A percentile compares a stretch with the other conserved stretches of the same genome.
Evolutionary conservation across 2,113 vertebrate species (phyloP).

Genomic region (Paraplagusia blochii): DNA sequence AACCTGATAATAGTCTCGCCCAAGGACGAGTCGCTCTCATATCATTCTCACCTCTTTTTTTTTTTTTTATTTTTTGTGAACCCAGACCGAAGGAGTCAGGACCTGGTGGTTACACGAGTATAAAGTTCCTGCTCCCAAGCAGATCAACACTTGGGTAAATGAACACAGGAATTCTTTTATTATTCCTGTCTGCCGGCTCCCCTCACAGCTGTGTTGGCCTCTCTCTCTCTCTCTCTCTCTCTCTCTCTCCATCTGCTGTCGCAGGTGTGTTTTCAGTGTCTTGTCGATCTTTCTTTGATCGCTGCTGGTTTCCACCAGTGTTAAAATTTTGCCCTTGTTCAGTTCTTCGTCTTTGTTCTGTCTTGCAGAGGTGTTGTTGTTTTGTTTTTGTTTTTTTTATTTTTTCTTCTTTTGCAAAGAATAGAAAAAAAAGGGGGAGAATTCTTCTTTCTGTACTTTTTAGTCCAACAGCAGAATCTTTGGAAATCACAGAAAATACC

Average conservation of each 20-base stretch:
- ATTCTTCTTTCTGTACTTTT: slow-evolving; percentile 37
- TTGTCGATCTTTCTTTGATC: slow-evolving; percentile 57
- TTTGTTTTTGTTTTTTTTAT: slow-evolving; percentile 54
- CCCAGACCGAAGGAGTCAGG: slow-evolving; percentile 15
- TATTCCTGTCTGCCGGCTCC: slow-evolving; percentile 10
- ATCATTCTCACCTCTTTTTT: slow-evolving; percentile 35
- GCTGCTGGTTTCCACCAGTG: slow-evolving; percentile 37
- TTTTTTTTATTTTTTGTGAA: too few relatives aligned
- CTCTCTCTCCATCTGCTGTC: slow-evolving; percentile 56
- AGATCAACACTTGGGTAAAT: slow-evolving; percentile 40
- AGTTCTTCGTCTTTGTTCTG: slow-evolving; percentile 53
- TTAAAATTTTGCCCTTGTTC: slow-evolving; percentile 43
- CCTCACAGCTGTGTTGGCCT: slow-evolving; percentile 20
- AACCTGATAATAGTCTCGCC: slow-evolving; percentile 43
- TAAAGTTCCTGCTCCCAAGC: slow-evolving; percentile 16
- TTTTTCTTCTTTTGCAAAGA: too few relatives aligned
- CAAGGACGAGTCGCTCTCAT: slow-evolving; percentile 31
- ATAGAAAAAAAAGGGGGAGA: slow-evolving; percentile 35
- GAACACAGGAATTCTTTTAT: slow-evolving; percentile 38
- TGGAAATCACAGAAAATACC: slow-evolving; percentile 43
- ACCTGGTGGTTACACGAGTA: slow-evolving; percentile 12
- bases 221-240: slow-evolving; percentile 30
- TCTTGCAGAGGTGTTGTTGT: slow-evolving; percentile 30
- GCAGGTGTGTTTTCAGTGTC: slow-evolving; percentile 46
- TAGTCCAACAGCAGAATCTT: slow-evolving; percentile 40